phyloP scores from a whole-genome alignment of 2,888 invertebrate species.

The Leptothorax acervorum region DNA sequence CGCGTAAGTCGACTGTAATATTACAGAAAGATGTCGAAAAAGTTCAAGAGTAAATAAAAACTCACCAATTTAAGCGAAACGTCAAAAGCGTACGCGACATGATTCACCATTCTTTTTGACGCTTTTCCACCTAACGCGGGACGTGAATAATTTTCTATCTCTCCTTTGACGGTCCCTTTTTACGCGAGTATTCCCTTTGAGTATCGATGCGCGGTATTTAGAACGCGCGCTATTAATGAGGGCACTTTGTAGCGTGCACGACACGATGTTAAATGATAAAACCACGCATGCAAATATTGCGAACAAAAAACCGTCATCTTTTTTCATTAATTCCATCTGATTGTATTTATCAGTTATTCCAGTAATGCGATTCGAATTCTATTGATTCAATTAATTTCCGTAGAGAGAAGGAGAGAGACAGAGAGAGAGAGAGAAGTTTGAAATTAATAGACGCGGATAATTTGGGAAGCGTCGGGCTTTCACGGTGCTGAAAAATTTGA shows the following conservation, averaged over 20 bases:
- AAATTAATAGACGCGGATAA: neutral
- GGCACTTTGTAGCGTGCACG: constrained; percentile 41
- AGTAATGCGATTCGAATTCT: neutral
- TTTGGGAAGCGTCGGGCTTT: neutral
- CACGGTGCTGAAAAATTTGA: neutral
- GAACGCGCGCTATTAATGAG: constrained; percentile 50
- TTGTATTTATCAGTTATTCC: neutral
- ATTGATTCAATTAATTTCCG: neutral
- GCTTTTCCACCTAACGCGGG: neutral
- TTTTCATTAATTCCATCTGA: neutral
- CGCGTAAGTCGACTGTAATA: neutral
- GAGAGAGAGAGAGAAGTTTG: neutral
- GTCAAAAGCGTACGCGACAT: neutral
- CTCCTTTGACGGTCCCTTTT: constrained; percentile 41
- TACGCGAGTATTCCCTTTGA: constrained; percentile 38
- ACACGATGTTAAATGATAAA: constrained; percentile 47
- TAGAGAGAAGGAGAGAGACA: neutral
- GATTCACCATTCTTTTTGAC: constrained; percentile 21
- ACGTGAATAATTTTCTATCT: constrained; percentile 38
- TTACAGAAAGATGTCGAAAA: neutral
- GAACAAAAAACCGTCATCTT: neutral
- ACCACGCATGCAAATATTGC: constrained; percentile 31
- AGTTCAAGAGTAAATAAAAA: neutral
- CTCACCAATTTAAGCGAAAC: constrained; percentile 8
- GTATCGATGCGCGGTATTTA: constrained; percentile 50